Base-by-base conservation (phyloP, 1,140 invertebrate genomes). In the Drosophila arizonae region DNA sequence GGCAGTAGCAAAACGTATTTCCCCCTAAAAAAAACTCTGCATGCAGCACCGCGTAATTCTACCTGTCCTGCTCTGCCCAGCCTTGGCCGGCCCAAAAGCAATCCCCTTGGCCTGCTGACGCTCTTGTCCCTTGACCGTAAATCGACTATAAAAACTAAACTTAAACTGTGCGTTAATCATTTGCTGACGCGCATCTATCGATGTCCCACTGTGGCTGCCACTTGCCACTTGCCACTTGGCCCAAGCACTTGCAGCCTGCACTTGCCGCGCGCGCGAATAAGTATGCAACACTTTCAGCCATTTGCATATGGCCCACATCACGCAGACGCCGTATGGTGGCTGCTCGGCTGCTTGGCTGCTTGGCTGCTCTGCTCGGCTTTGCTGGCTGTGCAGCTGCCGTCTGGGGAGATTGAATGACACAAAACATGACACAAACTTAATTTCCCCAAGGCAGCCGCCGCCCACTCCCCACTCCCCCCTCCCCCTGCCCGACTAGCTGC, bases 401-500 rank as follows among this genome's bases (percentile, higher is more conserved):
- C 48, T 13, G 36, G 57, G 68, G 50, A 48, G 65, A 63, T 81
- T 62, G 68, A 58, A 77, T 77, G 82, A 80, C 84, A 77, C 76
- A 84, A 74, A 67, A 87, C 76, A 87, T 87, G 82, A 87, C 82
- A 88, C 79, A 81, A 87, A 88, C 82, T 88, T 84, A 87, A 87
- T 87, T 87, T 87, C 82, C 84, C 82, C 79, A 87, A 79, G 82
- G 73, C 70, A 77, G 69, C 69, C 72, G 51, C 43, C 28, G 13
- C 6, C 15, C 21, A 24, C 6, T 33, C 8, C 6, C 15, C 21
- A 24, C 6, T 33, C 8, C 6, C 8, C 41, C 13, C n/a, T 54
- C 45, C 15, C 15, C 15, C 33, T 2, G 13, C 21, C 21, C 17
- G 55, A 33, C 43, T 48, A 26, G 4, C 43, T 46, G 43, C 17